phyloP scores from a whole-genome alignment of 2,888 invertebrate species.

The Byasa hedistus region DNA sequence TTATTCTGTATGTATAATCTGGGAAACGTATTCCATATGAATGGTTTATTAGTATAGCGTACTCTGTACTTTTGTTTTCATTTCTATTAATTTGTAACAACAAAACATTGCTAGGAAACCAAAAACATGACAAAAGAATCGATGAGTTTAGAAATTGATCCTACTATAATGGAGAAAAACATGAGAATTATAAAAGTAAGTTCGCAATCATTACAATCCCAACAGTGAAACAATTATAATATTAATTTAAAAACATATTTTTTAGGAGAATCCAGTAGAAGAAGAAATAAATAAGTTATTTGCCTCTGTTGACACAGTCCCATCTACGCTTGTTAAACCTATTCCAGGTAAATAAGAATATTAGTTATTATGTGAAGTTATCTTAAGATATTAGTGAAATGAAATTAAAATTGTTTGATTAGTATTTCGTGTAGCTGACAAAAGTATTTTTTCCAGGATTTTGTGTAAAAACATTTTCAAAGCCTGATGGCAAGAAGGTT shows the following conservation, averaged over 20 bases:
- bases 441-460: conserved; percentile 77
- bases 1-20: background rate
- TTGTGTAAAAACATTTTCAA: conserved; percentile 87
- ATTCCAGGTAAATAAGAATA: conserved; percentile 80
- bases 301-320: conserved; percentile 66
- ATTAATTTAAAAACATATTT: conserved; percentile 30
- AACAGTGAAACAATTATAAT: background rate
- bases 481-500: conserved; percentile 83
- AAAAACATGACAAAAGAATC: conserved; percentile 67
- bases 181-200: conserved; percentile 69
- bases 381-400: too few relatives aligned
- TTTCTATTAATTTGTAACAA: background rate
- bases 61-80: background rate
- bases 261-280: conserved; percentile 77
- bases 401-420: background rate
- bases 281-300: conserved; percentile 82
- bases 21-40: background rate
- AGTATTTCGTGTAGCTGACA: background rate
- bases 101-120: conserved; percentile 22
- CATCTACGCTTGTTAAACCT: conserved; percentile 83
- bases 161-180: conserved; percentile 80
- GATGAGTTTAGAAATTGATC: conserved; percentile 82
- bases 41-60: too few relatives aligned
- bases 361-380: background rate
- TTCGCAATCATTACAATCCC: conserved; percentile 33